Base-by-base conservation (phyloP, 2,797 vertebrate genomes). In the Hippocampus kuda region DNA sequence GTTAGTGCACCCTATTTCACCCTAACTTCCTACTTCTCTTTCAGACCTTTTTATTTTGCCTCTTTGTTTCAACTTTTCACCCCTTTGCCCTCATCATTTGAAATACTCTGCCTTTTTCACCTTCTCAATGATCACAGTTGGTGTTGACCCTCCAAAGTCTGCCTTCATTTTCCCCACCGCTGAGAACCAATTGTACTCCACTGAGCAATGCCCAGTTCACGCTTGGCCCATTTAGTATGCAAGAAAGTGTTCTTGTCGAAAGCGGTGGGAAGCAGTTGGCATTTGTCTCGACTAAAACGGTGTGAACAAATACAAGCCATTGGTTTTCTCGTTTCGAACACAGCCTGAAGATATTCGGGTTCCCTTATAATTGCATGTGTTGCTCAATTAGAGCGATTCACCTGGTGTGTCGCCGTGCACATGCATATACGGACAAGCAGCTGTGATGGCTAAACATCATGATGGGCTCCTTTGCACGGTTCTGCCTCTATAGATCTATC, bases 401-500 rank as follows among this genome's bases (percentile, higher is more conserved):
- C 61, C 57, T 64, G 59, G 69, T 48, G 67, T 62, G 75, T 77
- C 73, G 64, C 42, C 48, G 70, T 76, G 62, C 68, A 62, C 63
- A 54, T 22, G 63, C 41, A 42, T 57, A 46, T 46, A 26, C 42
- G 5, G 20, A n/a, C n/a, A 42, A 24, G 18, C 63, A 18, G 44
- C 6, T 12, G 24, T 2, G 24, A 46, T 5, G 64, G 65, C 26
- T 7, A 15, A 77, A 72, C 67, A 80, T 84, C 85, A 88, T 86
- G 84, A 88, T 78, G 44, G 72, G 74, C 83, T 87, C 70, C 30
- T 86, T 87, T 87, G 66, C 81, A 77, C 69, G 68, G 77, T 72
- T 75, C 77, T 81, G 68, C 78, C 80, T 86, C 75, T 88, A 86
- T 88, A 85, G 79, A 88, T 84, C 83, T 85, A 85, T 84, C 82